Evolutionary conservation across 2,888 invertebrate species (phyloP).

Genomic region (Heteropelma amictum): DNA sequence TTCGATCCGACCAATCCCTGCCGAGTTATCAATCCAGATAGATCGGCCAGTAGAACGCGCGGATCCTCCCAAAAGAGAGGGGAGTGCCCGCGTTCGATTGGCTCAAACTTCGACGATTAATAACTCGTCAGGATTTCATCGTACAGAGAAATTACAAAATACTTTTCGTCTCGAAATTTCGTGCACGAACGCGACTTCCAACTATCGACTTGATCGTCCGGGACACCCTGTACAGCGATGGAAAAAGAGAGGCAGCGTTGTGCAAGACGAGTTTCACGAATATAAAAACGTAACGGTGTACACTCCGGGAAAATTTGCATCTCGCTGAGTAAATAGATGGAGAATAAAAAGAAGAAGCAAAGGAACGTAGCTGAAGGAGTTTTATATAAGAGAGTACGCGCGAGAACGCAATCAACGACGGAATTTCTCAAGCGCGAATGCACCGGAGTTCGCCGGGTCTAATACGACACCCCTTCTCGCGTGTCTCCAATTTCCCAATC

Average conservation of each 20-base stretch:
- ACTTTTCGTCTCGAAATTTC: too few species aligned
- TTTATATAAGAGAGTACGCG: slow-evolving; percentile 13
- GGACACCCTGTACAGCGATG: neutral
- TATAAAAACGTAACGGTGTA: slow-evolving; percentile 30
- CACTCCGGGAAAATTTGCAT: slow-evolving; percentile 44
- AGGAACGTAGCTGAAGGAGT: slow-evolving; percentile 15
- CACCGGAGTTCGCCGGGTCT: slow-evolving; percentile 32
- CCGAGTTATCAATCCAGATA: too few species aligned
- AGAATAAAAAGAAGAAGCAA: slow-evolving; percentile 18
- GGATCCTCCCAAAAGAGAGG: too few species aligned
- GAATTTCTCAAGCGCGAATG: slow-evolving; percentile 43
- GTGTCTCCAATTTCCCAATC: slow-evolving; percentile 40
- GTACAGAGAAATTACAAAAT: too few species aligned
- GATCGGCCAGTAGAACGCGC: too few species aligned
- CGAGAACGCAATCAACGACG: slow-evolving; percentile 46
- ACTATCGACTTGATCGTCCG: too few species aligned
- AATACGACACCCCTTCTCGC: slow-evolving; percentile 39
- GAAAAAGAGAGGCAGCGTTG: neutral
- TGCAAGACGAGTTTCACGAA: slow-evolving; percentile 23
- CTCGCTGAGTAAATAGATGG: slow-evolving; percentile 37
- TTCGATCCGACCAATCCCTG: too few species aligned
- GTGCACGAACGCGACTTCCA: too few species aligned
- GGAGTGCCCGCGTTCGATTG: too few species aligned
- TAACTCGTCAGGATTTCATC: too few species aligned
- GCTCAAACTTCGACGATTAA: too few species aligned